Percentiles rank a stretch among this genome's conserved stretches.
phyloP scores from a whole-genome alignment of 2,888 invertebrate species.

The Leptogaster cylindrica region DNA sequence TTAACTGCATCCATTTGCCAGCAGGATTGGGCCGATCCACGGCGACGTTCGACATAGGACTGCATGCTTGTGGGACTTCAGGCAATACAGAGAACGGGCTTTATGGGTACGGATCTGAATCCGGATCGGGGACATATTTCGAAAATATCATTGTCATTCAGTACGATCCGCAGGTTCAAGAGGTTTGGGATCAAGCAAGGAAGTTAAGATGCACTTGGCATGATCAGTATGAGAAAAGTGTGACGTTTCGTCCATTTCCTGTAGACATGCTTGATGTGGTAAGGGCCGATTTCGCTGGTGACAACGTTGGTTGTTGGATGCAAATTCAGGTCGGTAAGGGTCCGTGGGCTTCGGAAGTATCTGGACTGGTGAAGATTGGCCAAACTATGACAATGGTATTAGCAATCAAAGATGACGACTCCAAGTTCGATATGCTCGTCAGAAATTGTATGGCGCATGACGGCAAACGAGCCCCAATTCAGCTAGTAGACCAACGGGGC shows the following conservation, averaged over 20 bases:
- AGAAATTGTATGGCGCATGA: slow-evolving; percentile 94
- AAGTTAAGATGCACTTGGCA: slow-evolving; percentile 94
- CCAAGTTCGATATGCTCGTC: slow-evolving; percentile 94
- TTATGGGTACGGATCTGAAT: slow-evolving; percentile 85
- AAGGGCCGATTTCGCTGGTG: slow-evolving; percentile 92
- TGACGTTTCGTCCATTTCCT: slow-evolving; percentile 92
- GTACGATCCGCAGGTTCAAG: slow-evolving; percentile 92
- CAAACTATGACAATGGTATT: slow-evolving; percentile 97
- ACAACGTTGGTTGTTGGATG: slow-evolving; percentile 97
- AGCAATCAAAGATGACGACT: slow-evolving; percentile 93
- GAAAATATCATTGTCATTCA: slow-evolving; percentile 94
- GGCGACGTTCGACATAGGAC: slow-evolving; percentile 89
- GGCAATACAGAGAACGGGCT: slow-evolving; percentile 91
- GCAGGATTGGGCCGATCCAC: slow-evolving; percentile 85
- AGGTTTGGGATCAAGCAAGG: slow-evolving; percentile 94
- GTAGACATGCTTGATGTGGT: slow-evolving; percentile 95
- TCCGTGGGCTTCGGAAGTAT: slow-evolving; percentile 95
- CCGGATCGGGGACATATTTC: slow-evolving; percentile 90
- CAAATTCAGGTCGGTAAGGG: slow-evolving; percentile 95
- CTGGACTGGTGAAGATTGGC: slow-evolving; percentile 91
- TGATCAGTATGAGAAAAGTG: slow-evolving; percentile 93
- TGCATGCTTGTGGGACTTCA: slow-evolving; percentile 90
- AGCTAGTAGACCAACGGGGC: slow-evolving; percentile 89
- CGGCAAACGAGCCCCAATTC: slow-evolving; percentile 91
- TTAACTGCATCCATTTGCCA: slow-evolving; percentile 89